A percentile compares a stretch with the other conserved stretches of the same genome.
These are phyloP conservation scores for Tholera decimalis DNA, from an alignment of 2,888 invertebrate genomes.

Conservation along the genomic window DNA sequence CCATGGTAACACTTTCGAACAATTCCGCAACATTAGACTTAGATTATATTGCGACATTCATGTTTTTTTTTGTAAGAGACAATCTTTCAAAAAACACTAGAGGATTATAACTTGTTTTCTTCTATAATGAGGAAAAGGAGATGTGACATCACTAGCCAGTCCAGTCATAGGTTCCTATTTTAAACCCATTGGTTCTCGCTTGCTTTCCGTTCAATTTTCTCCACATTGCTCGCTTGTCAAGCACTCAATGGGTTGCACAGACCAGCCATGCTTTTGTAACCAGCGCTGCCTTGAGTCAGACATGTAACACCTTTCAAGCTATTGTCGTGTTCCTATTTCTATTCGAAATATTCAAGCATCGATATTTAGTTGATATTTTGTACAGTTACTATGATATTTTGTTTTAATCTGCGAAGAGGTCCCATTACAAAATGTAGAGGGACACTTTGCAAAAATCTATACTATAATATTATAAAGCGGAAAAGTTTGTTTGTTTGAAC, in stretches of 20 bases:
- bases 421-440: too few relatives aligned
- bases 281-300: slow-evolving; percentile 23
- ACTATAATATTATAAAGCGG: too few relatives aligned
- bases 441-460: too few relatives aligned
- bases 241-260: slow-evolving; percentile 21
- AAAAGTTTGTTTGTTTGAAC: too few relatives aligned
- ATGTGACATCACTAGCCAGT: slow-evolving; percentile 5
- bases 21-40: not conserved
- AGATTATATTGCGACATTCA: not conserved
- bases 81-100: not conserved
- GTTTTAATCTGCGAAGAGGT: not conserved
- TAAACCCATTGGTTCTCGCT: slow-evolving; percentile 15
- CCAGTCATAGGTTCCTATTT: slow-evolving; percentile 18
- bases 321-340: slow-evolving; percentile 6
- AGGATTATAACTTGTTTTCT: not conserved
- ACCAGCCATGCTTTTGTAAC: slow-evolving; percentile 24
- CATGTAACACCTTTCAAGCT: slow-evolving; percentile 23
- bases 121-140: not conserved
- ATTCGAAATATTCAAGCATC: slow-evolving; percentile 5
- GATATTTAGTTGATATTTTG: not conserved
- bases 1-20: too few relatives aligned
- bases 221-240: slow-evolving; percentile 29
- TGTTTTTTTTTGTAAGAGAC: not conserved
- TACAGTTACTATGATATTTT: not conserved
- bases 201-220: slow-evolving; percentile 49